Percentiles rank a stretch among this genome's conserved stretches.
phyloP scores from a whole-genome alignment of 2,888 invertebrate species.

The Drosophila mettleri region DNA sequence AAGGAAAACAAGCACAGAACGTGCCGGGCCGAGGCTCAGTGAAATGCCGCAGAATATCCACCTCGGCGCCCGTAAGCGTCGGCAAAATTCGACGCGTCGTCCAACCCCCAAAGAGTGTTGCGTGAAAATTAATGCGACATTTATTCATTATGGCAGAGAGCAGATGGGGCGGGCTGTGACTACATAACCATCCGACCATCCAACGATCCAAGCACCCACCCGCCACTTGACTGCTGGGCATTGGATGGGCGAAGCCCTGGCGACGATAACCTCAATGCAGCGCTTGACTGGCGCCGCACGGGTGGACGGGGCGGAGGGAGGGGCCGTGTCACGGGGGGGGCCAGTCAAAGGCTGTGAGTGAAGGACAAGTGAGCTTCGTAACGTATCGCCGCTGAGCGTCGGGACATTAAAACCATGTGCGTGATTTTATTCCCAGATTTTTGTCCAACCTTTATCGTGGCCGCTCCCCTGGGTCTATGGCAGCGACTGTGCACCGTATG shows the following conservation, averaged over 20 bases:
- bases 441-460: conserved; percentile 17
- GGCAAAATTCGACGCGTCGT: conserved; percentile 1
- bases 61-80: not conserved
- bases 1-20: conserved; percentile 48
- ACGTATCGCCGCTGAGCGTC: conserved; percentile 42
- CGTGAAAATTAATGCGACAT: conserved; percentile 74
- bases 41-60: not conserved
- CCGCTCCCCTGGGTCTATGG: conserved; percentile 17
- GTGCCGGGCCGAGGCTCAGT: conserved; percentile 37
- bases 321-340: not conserved
- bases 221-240: conserved; percentile 51
- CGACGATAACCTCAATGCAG: conserved; percentile 48
- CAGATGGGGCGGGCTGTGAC: conserved; percentile 36
- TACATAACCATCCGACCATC: conserved; percentile 3
- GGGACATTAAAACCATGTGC: conserved; percentile 65
- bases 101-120: conserved; percentile 43
- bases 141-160: conserved; percentile 68
- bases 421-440: conserved; percentile 67
- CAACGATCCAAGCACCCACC: not conserved
- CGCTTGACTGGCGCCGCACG: conserved; percentile 17
- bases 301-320: no score
- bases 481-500: conserved; percentile 17
- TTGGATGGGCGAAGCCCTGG: conserved; percentile 30
- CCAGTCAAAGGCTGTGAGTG: conserved; percentile 11
- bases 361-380: conserved; percentile 14